Base-by-base conservation (phyloP, 2,888 invertebrate species). In the Ophion slaviceki region DNA sequence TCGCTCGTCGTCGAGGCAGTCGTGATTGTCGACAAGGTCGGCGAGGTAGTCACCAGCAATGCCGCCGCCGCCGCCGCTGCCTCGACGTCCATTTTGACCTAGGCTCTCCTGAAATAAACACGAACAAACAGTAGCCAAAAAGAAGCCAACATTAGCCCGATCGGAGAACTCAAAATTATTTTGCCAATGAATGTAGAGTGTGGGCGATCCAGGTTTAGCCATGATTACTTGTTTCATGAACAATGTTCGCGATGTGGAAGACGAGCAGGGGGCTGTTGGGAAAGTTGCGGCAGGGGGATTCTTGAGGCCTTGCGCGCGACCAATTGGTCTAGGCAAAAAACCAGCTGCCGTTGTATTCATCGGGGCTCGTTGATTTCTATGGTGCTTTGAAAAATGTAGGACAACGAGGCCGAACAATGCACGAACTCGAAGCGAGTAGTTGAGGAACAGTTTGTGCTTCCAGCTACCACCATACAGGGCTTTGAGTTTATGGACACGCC, bases 11-110 rank as follows among this genome's bases (percentile, higher is more conserved):
- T 82, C 24, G 85, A 14, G 53, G 17, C 17, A 14, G 53, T 86
- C 17, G 88, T 87, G 40, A 83, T 86, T 11, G 87, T 87, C 88
- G 93, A 93, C 89, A 92, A 89, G 59, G 93, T 93, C 84, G 93
- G 93, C 79, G 93, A 93, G 85, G 91, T 91, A 82, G 93, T 93
- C 80, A 93, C 88, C 74, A 93, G 53, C 14, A 53, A 17, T 2
- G 53, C 53, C 5, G 53, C 17, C 17, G 53, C 17, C 53, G 17
- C 53, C 53, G 47, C 89, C 76, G 93, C 93, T 86, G 92, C 93
- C 90, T 93, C 93, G 86, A 90, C 92, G 90, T 93, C 93, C 92
- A 93, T 93, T 88, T 88, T 91, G 87, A 72, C 47, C 88, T 91
- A 24, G 14, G 40, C 36, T 67, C 59, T 28, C 36, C 78, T 83